Base-by-base conservation (phyloP, 53 echinoderm and acorn worm genomes). In the Arbacia lixula region DNA sequence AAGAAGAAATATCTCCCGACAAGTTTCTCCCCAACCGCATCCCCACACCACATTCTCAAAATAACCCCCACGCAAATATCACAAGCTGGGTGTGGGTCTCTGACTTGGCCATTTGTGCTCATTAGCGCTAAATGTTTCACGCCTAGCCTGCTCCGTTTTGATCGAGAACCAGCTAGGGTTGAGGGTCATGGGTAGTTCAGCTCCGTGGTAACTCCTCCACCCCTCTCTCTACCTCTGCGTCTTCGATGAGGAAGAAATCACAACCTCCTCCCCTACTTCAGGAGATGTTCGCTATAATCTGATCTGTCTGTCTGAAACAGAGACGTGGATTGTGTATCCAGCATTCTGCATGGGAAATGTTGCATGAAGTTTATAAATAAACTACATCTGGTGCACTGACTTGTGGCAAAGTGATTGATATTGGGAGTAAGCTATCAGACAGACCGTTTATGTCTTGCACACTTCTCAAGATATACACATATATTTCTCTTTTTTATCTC, bases 21-120 rank as follows among this genome's bases (percentile, higher is more conserved):
- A n/a, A n/a, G n/a, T n/a, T n/a, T n/a, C n/a, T n/a, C n/a, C n/a
- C n/a, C 30, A 31, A 28, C 6, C 32, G 52, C 74, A 74, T 33
- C 6, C 3, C 26, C 12, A 53, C 51, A 53, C 12, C 11, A 4
- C 74, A 74, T 74, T 50, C 74, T 53, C 33, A 1, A 51, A 53
- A 74, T 74, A 52, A 52, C 49, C 74, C 21, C 74, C 74, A 74
- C 34, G 34, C 34, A 74, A 74, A 74, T 74, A 33, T 52, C 52
- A 52, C 29, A 17, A 53, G 51, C 49, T 50, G 52, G 51, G 74
- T 16, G n/a, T n/a, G n/a, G 51, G 20, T 43, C 33, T n/a, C 34
- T 3, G 11, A 52, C 49, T 74, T 31, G 6, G 35, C 53, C 53
- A 74, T 74, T 74, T 74, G 20, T 53, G 74, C 74, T 46, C 42